A percentile compares a stretch with the other conserved stretches of the same genome.
phyloP scores from a whole-genome alignment of 2,113 vertebrate genomes.

The Hyaena hyaena region DNA sequence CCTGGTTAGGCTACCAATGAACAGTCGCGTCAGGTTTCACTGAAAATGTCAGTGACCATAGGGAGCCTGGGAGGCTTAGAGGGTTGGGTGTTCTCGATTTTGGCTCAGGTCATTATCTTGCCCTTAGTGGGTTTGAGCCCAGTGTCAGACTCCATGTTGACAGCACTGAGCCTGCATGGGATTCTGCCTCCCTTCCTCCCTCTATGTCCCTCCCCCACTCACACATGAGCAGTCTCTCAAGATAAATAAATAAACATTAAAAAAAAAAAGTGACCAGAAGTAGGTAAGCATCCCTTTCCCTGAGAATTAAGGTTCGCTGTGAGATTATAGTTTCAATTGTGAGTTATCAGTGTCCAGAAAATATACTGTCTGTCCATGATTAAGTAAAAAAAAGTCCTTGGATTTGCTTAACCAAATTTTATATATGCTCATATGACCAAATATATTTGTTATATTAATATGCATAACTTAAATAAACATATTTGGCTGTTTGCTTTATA shows the following conservation, averaged over 20 bases:
- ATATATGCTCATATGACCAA: not conserved
- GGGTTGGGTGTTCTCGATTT: too few relatives aligned
- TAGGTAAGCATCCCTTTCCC: not conserved
- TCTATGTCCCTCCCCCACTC: too few relatives aligned
- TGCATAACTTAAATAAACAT: not conserved
- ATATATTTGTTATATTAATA: not conserved
- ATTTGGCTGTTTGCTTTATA: not conserved
- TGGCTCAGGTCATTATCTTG: too few relatives aligned
- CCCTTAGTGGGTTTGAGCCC: too few relatives aligned
- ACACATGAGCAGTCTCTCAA: too few relatives aligned
- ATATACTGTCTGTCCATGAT: not conserved
- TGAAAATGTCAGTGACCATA: not conserved
- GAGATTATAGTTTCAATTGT: not conserved
- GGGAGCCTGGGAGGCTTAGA: too few relatives aligned
- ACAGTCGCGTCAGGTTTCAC: not conserved
- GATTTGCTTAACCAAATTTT: not conserved
- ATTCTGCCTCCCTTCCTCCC: too few relatives aligned
- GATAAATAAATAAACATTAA: too few relatives aligned
- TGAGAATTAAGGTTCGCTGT: not conserved
- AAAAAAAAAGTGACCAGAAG: not conserved
- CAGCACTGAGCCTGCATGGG: too few relatives aligned
- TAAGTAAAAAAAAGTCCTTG: not conserved
- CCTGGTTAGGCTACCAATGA: not conserved
- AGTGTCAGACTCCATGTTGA: too few relatives aligned
- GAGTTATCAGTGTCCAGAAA: not conserved